Conservation (phyloP, 2,113 vertebrate species). For the Stercorarius parasiticus region DNA sequence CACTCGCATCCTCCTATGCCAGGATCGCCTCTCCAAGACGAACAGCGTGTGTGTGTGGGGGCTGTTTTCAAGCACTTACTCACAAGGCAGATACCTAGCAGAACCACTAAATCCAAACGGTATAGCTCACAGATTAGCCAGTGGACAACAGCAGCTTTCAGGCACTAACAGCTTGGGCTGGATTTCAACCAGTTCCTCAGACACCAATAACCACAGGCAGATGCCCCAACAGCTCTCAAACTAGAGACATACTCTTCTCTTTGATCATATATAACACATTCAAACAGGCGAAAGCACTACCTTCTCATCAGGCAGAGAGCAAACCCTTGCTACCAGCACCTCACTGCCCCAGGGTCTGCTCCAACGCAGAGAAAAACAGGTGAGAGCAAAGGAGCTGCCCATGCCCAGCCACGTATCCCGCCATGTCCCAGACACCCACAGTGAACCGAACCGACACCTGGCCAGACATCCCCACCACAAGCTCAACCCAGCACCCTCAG, state of each 20-base stretch:
- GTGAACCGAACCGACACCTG: neutral
- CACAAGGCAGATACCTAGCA: neutral
- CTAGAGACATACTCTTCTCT: neutral
- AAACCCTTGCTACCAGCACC: neutral
- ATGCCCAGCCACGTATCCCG: fast-evolving
- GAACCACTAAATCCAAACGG: neutral
- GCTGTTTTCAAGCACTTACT: neutral
- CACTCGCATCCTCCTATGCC: neutral
- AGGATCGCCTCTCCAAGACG: neutral
- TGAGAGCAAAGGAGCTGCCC: neutral
- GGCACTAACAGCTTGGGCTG: neutral
- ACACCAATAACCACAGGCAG: neutral
- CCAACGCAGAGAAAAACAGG: neutral
- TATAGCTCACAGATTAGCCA: neutral
- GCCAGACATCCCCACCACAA: neutral
- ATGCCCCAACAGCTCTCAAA: neutral
- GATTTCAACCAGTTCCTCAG: neutral
- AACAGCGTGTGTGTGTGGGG: neutral
- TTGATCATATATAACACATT: neutral
- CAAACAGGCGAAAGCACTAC: neutral
- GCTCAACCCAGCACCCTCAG: neutral
- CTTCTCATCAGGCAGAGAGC: neutral
- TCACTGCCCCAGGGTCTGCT: neutral
- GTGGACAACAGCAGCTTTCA: slow-evolving; percentile 11
- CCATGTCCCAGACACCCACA: neutral